Conservation (phyloP, 2,797 vertebrate genomes). For the Myripristis jacobus region DNA sequence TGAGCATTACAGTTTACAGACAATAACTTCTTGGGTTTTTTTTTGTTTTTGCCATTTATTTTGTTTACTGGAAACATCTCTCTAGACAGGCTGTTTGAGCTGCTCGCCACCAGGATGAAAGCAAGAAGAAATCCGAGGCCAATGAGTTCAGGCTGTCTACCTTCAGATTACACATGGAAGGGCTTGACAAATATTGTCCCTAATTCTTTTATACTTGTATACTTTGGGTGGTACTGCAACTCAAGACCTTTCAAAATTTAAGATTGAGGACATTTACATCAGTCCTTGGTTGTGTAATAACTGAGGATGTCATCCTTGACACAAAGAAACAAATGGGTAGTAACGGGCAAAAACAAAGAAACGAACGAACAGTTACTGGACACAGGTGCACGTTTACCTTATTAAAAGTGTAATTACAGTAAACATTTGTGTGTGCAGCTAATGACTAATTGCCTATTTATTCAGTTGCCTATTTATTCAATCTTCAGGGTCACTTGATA, state of each 20-base stretch:
- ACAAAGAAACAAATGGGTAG: conserved; percentile 19
- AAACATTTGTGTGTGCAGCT: conserved; percentile 24
- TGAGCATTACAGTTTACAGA: background rate
- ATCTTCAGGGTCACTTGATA: conserved; percentile 24
- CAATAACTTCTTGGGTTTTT: background rate
- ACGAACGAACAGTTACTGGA: conserved; percentile 30
- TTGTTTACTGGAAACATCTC: background rate
- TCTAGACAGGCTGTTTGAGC: conserved; percentile 12
- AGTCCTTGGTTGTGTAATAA: conserved; percentile 16
- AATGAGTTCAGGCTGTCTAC: conserved; percentile 30
- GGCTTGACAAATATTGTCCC: conserved; percentile 40
- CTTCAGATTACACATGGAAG: conserved; percentile 20
- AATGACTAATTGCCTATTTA: conserved; percentile 49
- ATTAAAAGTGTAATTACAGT: conserved; percentile 22
- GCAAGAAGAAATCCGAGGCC: conserved; percentile 16
- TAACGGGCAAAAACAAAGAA: conserved; percentile 35
- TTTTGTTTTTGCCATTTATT: background rate
- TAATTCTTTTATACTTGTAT: conserved; percentile 52
- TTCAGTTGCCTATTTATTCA: conserved; percentile 49
- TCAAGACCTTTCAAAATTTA: conserved; percentile 49
- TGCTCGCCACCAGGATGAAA: background rate
- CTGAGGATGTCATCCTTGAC: conserved; percentile 43
- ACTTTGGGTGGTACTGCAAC: conserved; percentile 57
- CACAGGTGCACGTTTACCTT: conserved; percentile 19
- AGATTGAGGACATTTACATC: conserved; percentile 58